Percentiles rank a stretch among this genome's conserved stretches.
phyloP scores from a whole-genome alignment of 2,888 invertebrate species.

The Exephanes ischioxanthus region DNA sequence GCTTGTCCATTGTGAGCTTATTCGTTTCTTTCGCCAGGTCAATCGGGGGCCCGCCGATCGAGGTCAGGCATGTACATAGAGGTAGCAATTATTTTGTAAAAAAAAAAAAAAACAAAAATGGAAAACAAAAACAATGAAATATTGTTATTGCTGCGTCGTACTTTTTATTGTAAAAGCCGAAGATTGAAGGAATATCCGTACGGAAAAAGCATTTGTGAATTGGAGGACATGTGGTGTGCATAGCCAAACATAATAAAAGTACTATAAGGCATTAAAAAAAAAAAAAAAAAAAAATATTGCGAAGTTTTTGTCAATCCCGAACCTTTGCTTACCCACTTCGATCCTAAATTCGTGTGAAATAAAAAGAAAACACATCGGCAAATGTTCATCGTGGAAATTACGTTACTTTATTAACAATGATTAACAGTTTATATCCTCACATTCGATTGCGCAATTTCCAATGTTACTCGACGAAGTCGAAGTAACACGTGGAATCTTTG shows the following conservation, averaged over 20 bases:
- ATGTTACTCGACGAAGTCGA: background rate
- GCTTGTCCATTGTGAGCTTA: constrained; percentile 62
- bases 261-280: constrained; percentile 72
- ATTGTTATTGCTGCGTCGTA: constrained; percentile 75
- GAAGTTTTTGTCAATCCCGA: background rate
- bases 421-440: constrained; percentile 70
- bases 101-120: constrained; percentile 20
- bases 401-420: constrained; percentile 76
- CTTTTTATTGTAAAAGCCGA: constrained; percentile 72
- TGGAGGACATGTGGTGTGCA: constrained; percentile 71
- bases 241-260: constrained; percentile 77
- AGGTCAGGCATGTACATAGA: constrained; percentile 75
- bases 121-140: constrained; percentile 53
- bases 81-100: constrained; percentile 76
- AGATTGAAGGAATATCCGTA: background rate
- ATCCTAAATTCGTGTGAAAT: constrained; percentile 2
- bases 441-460: background rate
- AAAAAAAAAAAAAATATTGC: background rate
- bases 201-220: constrained; percentile 68
- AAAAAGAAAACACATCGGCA: constrained; percentile 11
- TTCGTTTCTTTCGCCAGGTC: constrained; percentile 46
- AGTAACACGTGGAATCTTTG: constrained; percentile 11
- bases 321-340: background rate
- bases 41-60: constrained; percentile 46
- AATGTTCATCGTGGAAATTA: constrained; percentile 52